Base-by-base conservation (phyloP, 2,888 invertebrate species). In the Creontiades dilutus region DNA sequence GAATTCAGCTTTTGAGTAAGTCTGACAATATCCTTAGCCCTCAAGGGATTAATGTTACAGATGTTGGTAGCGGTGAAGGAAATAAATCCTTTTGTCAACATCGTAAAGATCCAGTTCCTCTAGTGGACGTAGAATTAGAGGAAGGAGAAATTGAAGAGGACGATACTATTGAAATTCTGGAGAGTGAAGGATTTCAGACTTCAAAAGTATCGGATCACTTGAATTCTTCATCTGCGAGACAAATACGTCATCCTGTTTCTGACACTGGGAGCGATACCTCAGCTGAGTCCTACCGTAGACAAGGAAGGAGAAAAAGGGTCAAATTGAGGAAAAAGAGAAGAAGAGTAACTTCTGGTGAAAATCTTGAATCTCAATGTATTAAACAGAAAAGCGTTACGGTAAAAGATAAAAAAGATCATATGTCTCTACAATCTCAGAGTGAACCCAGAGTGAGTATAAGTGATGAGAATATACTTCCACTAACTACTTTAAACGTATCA, bases 101-200 rank as follows among this genome's bases (percentile, higher is more conserved):
- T 57, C 5, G 14, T 57, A 57, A 57, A 13, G 68, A 23, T 0
- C 23, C 37, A 16, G 27, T 46, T 5, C 11, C 19, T n/a, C 46
- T 19, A 46, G 80, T 27, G 27, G 19, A 81, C 37, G 37, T 37
- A 48, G 81, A 82, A 48, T 52, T 82, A 4, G 82, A 82, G 27
- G 82, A 82, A 52, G 82, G 82, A 3, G 82, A 82, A 82, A 82
- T 82, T 48, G 82, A 23, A n/a, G 82, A 52, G 7, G 27, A 14
- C 52, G 47, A 47, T 19, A 27, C 23, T 23, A 4, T 68, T 12
- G 68, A 68, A 23, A 68, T 12, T n/a, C 11, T 23, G 9, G 68
- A 68, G 19, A 23, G 23, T 68, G 19, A 68, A 7, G 68, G 23
- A 7, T 12, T 11, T 19, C 68, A 57, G n/a, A 57, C 16, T 57